Conservation (phyloP, 1,140 invertebrate genomes). For the Drosophila tropicalis region DNA sequence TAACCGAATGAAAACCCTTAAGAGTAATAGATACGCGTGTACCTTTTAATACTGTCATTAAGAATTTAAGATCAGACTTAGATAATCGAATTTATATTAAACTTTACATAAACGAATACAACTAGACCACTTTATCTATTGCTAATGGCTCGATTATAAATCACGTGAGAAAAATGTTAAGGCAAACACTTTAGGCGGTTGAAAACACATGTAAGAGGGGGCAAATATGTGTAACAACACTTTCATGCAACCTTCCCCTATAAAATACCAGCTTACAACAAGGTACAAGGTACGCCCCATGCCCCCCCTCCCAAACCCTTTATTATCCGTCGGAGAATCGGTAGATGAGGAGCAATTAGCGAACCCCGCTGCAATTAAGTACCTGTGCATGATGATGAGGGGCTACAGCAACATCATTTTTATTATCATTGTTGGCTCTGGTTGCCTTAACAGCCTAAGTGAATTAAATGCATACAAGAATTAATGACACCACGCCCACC, state of each 20-base stretch:
- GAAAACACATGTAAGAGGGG: constrained; percentile 46
- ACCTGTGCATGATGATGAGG: constrained; percentile 14
- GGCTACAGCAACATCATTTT: background rate
- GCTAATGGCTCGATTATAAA: constrained; percentile 57
- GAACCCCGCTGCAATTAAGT: constrained; percentile 58
- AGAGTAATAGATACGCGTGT: too few species aligned
- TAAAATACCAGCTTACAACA: background rate
- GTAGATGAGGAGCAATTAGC: constrained; percentile 37
- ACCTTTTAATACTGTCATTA: too few species aligned
- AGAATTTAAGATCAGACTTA: background rate
- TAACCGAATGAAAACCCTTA: too few species aligned
- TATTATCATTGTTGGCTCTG: constrained; percentile 15
- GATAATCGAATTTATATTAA: background rate
- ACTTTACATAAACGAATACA: background rate
- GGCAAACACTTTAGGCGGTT: constrained; percentile 50
- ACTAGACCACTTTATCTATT: constrained; percentile 28
- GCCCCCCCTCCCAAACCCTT: background rate
- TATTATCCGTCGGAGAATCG: background rate
- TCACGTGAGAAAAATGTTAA: constrained; percentile 48
- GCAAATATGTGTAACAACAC: constrained; percentile 37
- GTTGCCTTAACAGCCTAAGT: constrained; percentile 64
- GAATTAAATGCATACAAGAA: constrained; percentile 74
- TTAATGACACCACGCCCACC: constrained; percentile 33
- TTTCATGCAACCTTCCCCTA: background rate
- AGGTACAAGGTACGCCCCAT: too few species aligned